Evolutionary conservation across 2,888 invertebrate genomes (phyloP).

Genomic region (Drosophila antonietae): DNA sequence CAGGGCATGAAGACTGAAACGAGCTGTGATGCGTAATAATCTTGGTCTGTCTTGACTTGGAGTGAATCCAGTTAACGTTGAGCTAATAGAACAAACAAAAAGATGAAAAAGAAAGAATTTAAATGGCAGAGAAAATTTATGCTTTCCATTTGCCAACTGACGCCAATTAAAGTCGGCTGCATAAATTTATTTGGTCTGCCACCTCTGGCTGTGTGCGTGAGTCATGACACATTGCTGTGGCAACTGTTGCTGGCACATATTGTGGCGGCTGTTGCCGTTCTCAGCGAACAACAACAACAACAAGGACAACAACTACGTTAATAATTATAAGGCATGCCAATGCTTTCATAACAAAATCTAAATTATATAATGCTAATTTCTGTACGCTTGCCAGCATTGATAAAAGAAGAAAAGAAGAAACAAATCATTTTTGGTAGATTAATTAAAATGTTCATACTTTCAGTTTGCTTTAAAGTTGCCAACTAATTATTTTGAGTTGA

Average conservation of each 20-base stretch:
- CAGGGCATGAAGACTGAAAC: too few species aligned
- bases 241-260: slow-evolving; percentile 73
- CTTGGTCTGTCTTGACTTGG: too few species aligned
- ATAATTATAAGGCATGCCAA: slow-evolving; percentile 16
- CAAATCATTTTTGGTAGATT: background rate
- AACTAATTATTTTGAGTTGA: slow-evolving; percentile 5
- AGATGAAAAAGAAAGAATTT: background rate
- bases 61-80: background rate
- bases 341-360: background rate
- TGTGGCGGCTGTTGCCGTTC: slow-evolving; percentile 48
- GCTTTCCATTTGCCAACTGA: background rate
- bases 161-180: slow-evolving; percentile 69
- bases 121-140: background rate
- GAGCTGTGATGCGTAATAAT: too few species aligned
- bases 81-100: background rate
- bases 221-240: slow-evolving; percentile 40
- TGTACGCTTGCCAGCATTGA: background rate
- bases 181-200: slow-evolving; percentile 56
- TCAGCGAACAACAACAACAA: slow-evolving; percentile 12
- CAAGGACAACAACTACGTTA: background rate
- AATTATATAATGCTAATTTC: slow-evolving; percentile 1
- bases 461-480: background rate
- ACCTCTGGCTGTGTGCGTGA: slow-evolving; percentile 11
- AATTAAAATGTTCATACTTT: background rate
- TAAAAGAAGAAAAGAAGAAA: background rate